Percentiles rank a stretch among this genome's conserved stretches.
Conservation (phyloP, 2,888 invertebrate species). For the Tuta absoluta region DNA sequence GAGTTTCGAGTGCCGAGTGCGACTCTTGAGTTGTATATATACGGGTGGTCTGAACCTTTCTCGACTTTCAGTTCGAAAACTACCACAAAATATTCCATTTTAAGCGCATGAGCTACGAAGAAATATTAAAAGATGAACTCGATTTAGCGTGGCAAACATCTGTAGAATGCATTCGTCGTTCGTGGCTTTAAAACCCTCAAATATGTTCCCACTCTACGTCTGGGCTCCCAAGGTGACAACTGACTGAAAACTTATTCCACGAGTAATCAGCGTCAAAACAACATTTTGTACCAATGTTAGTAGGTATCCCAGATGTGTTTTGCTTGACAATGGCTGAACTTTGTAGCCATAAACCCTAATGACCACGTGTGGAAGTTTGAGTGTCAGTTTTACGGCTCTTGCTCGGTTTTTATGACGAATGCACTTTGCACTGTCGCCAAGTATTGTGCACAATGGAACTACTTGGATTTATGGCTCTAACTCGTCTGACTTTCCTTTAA, state of each 20-base stretch:
- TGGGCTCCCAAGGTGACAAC: neutral
- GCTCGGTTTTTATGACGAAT: constrained; percentile 22
- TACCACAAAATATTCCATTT: constrained; percentile 8
- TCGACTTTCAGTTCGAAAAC: neutral
- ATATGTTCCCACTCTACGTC: neutral
- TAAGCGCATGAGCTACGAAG: constrained; percentile 2
- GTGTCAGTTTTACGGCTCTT: constrained; percentile 21
- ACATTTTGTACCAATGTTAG: neutral
- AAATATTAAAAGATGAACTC: neutral
- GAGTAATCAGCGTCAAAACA: neutral
- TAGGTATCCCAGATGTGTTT: constrained; percentile 10
- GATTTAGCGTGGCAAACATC: neutral
- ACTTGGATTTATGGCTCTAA: neutral
- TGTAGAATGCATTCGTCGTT: neutral
- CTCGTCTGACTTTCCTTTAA: constrained; percentile 1
- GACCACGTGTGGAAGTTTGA: constrained; percentile 16
- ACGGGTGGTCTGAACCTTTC: constrained; percentile 8
- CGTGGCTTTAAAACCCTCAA: neutral
- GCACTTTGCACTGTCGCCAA: constrained; percentile 23
- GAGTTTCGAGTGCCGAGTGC: constrained; percentile 13
- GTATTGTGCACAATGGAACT: constrained; percentile 2
- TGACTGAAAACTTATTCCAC: neutral
- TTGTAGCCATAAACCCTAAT: constrained; percentile 15
- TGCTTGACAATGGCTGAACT: constrained; percentile 17
- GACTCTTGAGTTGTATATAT: constrained; percentile 6